phyloP scores from a whole-genome alignment of 1,140 invertebrate species.

The Lanistes nyassanus region DNA sequence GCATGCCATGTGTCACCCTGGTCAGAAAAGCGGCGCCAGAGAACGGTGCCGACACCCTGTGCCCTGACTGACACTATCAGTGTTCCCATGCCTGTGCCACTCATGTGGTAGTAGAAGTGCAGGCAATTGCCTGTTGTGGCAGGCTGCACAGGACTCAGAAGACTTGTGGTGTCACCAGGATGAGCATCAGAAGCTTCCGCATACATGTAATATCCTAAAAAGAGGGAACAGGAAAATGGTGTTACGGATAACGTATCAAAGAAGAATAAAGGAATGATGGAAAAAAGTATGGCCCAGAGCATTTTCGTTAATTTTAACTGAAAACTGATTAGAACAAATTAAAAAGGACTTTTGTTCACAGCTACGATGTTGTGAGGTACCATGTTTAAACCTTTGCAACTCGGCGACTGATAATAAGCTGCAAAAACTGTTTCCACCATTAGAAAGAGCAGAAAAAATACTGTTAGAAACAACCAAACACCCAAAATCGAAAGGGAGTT shows the following conservation, averaged over 20 bases:
- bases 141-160: constrained; percentile 46
- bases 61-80: constrained; percentile 46
- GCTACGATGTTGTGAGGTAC: too few relatives aligned
- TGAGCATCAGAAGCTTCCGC: constrained; percentile 53
- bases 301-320: too few relatives aligned
- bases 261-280: too few relatives aligned
- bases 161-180: constrained; percentile 53
- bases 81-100: constrained; percentile 68
- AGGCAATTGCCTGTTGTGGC: constrained; percentile 49
- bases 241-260: not conserved
- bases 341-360: not conserved
- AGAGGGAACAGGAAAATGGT: constrained; percentile 39
- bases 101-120: constrained; percentile 82
- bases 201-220: constrained; percentile 65
- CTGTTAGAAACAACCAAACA: too few relatives aligned
- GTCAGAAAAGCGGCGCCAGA: constrained; percentile 48
- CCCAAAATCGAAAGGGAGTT: too few relatives aligned
- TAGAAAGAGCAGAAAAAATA: too few relatives aligned
- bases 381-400: too few relatives aligned
- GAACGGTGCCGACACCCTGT: constrained; percentile 24
- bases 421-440: too few relatives aligned
- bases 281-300: too few relatives aligned
- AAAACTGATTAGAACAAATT: too few relatives aligned
- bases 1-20: constrained; percentile 51
- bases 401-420: too few relatives aligned